Percentiles rank a stretch among this genome's conserved stretches.
These are phyloP conservation scores for Rhizoglyphus robini DNA, from an alignment of 1,140 invertebrate species.

Conservation along the genomic window DNA sequence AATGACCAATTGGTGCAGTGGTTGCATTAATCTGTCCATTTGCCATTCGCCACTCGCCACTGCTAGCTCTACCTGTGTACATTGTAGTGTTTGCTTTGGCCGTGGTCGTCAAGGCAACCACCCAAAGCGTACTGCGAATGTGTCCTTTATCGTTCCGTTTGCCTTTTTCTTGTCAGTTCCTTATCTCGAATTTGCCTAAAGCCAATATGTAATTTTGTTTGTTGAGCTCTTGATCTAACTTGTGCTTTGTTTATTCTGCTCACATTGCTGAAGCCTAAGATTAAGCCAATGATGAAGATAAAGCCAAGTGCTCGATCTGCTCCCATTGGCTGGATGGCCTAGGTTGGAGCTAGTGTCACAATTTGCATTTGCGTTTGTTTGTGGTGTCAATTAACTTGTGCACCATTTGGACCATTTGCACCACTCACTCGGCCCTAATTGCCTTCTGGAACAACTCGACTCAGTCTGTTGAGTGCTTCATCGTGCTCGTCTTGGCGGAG, in stretches of 20 bases:
- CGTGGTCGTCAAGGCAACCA: background rate
- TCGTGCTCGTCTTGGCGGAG: too few relatives aligned
- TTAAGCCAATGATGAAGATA: background rate
- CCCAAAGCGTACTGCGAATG: too few relatives aligned
- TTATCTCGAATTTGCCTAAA: constrained; percentile 13
- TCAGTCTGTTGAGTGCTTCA: too few relatives aligned
- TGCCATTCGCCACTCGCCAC: too few relatives aligned
- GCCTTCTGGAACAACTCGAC: too few relatives aligned
- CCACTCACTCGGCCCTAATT: background rate
- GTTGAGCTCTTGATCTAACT: constrained; percentile 8
- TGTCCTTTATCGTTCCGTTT: too few relatives aligned
- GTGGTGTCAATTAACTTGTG: background rate
- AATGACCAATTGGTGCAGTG: too few relatives aligned
- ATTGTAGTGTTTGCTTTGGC: constrained; percentile 6
- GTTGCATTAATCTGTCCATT: too few relatives aligned
- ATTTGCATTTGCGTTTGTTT: constrained; percentile 9
- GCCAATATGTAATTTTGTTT: constrained; percentile 14
- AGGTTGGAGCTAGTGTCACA: background rate
- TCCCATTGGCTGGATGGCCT: background rate
- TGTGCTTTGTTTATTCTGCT: background rate
- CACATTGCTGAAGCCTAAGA: background rate
- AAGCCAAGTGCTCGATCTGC: background rate
- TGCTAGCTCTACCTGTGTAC: constrained; percentile 15
- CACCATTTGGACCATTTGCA: background rate
- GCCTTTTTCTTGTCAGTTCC: constrained; percentile 1